Percentiles rank a stretch among this genome's conserved stretches.
These are phyloP conservation scores for Molanna angustata DNA, from an alignment of 2,888 invertebrate genomes.

Conservation along the genomic window DNA sequence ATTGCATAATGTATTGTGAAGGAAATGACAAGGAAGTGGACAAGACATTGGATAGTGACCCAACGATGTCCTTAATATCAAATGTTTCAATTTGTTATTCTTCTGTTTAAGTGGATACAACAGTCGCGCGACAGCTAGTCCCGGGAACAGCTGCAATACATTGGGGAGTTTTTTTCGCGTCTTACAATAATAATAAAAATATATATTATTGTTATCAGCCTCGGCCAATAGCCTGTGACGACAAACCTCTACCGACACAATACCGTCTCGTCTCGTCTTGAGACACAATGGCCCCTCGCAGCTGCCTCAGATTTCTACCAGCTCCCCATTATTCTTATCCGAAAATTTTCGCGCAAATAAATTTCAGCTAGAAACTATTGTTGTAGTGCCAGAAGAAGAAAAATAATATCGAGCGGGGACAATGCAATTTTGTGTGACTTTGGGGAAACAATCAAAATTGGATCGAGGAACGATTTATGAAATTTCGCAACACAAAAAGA, in stretches of 20 bases:
- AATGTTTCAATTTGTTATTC: too few relatives aligned
- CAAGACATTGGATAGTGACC: too few relatives aligned
- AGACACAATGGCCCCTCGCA: constrained; percentile 7
- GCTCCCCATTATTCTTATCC: constrained; percentile 14
- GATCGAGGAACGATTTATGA: constrained; percentile 9
- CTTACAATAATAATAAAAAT: too few relatives aligned
- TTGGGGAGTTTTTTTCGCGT: too few relatives aligned
- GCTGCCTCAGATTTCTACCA: constrained; percentile 10
- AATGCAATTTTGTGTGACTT: constrained; percentile 14
- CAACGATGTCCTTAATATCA: too few relatives aligned
- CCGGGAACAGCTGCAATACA: too few relatives aligned
- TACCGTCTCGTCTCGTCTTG: constrained; percentile 14
- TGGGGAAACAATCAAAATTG: constrained; percentile 14
- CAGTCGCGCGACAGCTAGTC: too few relatives aligned
- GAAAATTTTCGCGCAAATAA: constrained; percentile 21
- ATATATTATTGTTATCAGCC: too few relatives aligned
- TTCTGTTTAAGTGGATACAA: too few relatives aligned
- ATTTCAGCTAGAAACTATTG: constrained; percentile 16
- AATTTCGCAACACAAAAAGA: neutral
- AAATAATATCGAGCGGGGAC: constrained; percentile 6
- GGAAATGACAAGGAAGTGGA: too few relatives aligned
- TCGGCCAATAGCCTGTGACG: too few relatives aligned
- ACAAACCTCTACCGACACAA: neutral
- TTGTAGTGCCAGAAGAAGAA: constrained; percentile 10
- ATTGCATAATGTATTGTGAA: too few relatives aligned